Conservation (phyloP, 1,140 invertebrate genomes). For the Phortica variegata region DNA sequence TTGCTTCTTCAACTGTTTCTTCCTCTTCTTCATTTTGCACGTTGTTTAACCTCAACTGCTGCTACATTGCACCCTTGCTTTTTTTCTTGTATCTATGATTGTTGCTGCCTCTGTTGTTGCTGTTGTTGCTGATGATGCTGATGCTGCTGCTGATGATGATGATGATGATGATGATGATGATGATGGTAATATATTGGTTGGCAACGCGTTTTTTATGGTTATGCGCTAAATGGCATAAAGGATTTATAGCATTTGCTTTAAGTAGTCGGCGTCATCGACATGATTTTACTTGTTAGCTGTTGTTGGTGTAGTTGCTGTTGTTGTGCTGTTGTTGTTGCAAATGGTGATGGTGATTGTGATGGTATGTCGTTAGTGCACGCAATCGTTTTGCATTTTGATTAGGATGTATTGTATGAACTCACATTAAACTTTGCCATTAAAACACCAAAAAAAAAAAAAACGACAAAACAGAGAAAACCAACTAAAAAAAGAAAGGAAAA, state of each 20-base stretch:
- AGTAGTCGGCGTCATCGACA: too few species aligned
- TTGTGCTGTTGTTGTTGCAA: too few species aligned
- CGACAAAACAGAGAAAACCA: too few species aligned
- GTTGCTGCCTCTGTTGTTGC: neutral
- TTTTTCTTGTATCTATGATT: neutral
- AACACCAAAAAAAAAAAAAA: too few species aligned
- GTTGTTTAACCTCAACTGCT: neutral
- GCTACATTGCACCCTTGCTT: neutral
- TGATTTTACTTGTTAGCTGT: too few species aligned
- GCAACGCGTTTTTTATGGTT: slow-evolving; percentile 45
- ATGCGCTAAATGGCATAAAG: slow-evolving; percentile 53
- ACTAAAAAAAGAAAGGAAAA: too few species aligned
- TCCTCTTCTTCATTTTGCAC: neutral
- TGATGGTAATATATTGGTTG: slow-evolving; percentile 2
- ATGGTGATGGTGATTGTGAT: too few species aligned
- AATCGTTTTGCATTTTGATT: slow-evolving; percentile 47
- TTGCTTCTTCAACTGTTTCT: neutral
- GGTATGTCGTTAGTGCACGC: neutral
- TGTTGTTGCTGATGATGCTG: slow-evolving; percentile 21
- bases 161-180: slow-evolving; percentile 27
- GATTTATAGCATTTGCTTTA: too few species aligned
- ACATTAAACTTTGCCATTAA: too few species aligned
- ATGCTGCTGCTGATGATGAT: slow-evolving; percentile 17
- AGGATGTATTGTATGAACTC: slow-evolving; percentile 41
- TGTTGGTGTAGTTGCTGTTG: too few species aligned